These are phyloP conservation scores for Mirza zaza DNA, from an alignment of 2,113 vertebrate genomes.

Conservation along the genomic window DNA sequence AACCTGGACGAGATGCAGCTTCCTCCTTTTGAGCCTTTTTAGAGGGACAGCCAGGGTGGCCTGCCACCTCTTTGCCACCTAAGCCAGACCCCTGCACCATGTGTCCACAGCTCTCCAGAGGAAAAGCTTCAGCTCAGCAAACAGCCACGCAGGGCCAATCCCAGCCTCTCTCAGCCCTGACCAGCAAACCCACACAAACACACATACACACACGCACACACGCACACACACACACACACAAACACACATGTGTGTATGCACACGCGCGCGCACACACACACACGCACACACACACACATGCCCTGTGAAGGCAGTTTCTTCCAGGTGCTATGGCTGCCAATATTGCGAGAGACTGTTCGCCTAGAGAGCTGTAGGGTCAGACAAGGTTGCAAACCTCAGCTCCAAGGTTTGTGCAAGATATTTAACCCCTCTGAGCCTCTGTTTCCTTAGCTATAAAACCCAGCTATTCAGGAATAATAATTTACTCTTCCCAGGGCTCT, in stretches of 20 bases:
- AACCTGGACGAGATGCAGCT: background rate
- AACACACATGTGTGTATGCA: too few relatives aligned
- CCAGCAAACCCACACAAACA: background rate
- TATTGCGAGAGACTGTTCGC: background rate
- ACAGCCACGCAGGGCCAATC: background rate
- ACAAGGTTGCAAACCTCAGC: background rate
- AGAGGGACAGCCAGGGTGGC: background rate
- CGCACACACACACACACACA: too few relatives aligned
- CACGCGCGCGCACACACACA: too few relatives aligned
- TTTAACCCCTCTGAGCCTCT: background rate
- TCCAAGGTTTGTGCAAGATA: background rate
- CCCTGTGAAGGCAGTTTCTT: fast-evolving
- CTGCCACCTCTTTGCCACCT: background rate
- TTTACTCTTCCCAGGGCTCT: too few relatives aligned
- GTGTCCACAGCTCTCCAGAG: fast-evolving
- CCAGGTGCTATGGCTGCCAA: fast-evolving
- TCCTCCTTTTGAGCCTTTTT: background rate
- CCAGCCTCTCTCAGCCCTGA: background rate
- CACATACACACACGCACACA: too few relatives aligned
- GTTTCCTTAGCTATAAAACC: background rate
- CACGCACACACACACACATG: too few relatives aligned
- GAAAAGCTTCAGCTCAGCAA: background rate
- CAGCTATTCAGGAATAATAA: background rate
- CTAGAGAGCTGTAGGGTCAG: background rate
- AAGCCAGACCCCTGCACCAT: too few relatives aligned